These are phyloP conservation scores for Mycalesis mineus DNA, from an alignment of 2,888 invertebrate genomes.

Conservation along the genomic window DNA sequence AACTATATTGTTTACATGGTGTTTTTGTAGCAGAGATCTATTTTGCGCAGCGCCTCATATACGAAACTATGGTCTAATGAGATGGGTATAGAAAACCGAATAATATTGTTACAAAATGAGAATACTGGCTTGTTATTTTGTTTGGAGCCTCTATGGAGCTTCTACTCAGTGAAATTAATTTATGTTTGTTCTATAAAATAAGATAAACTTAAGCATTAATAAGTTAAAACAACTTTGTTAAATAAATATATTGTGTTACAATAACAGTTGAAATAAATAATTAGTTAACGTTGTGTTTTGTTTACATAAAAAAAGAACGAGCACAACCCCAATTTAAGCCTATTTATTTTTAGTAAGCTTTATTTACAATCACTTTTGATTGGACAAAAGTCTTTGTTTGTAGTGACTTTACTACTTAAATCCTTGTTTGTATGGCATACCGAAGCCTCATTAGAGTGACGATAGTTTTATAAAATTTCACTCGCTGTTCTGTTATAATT, in stretches of 20 bases:
- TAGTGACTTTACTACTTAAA: too few species aligned
- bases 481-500: not conserved
- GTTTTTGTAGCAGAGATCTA: conserved; percentile 5
- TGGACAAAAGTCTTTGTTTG: too few species aligned
- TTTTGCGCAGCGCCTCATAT: not conserved
- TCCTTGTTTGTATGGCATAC: too few species aligned
- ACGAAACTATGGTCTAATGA: conserved; percentile 2
- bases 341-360: too few species aligned
- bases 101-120: not conserved
- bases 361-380: too few species aligned
- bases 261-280: too few species aligned
- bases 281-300: too few species aligned
- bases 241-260: too few species aligned
- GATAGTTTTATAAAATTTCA: not conserved
- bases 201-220: too few species aligned
- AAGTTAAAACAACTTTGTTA: too few species aligned
- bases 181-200: not conserved
- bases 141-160: not conserved
- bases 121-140: not conserved
- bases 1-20: conserved; percentile 25
- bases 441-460: not conserved
- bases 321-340: too few species aligned
- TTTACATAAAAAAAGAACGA: too few species aligned
- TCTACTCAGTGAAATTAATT: not conserved
- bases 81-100: conserved; percentile 1